Base-by-base conservation (phyloP, 1,140 invertebrate species). In the Vollenhovia emeryi region DNA sequence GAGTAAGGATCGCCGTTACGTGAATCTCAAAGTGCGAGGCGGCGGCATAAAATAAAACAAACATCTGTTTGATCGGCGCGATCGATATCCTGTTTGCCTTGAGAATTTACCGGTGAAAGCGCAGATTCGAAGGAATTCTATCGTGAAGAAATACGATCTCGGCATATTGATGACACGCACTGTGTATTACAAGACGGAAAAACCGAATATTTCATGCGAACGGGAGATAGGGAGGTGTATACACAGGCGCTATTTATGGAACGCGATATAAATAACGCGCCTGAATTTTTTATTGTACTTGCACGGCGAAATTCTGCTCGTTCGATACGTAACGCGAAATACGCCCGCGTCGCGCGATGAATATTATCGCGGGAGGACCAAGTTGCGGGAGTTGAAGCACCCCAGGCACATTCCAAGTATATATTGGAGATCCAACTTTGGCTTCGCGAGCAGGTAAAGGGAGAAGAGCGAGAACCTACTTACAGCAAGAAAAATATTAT, bases 1-100 rank as follows among this genome's bases (percentile, higher is more conserved):
- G 24, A 64, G n/a, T 45, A 74, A 74, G 66, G 59, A 87, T 85
- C 73, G 80, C 66, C 74, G 50, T 88, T 85, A 86, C 55, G 30
- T 62, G 50, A 27, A 68, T 24, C 71, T 82, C 78, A 71, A 82
- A 82, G 78, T 57, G 43, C 33, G 43, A 6, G 45, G 80, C 55
- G 43, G 24, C 52, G 30, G 24, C 45, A 50, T 75, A 83, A 87
- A 87, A 66, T 71, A 71, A 40, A 80, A 71, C 84, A 59, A 74
- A 83, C 27, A 64, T 57, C n/a, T 57, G 50, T 82, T 73, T 73
- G 80, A 84, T 75, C 68, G 71, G 33, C 18, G 57, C 71, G 57
- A 84, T 76, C 57, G 57, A 84, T 84, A 71, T 57, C 36, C 66
- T 4, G 75, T 45, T 82, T 71, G 50, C 78, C 45, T 82, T 50